Conservation (phyloP, 2,113 vertebrate species). For the Syrmaticus mikado region DNA sequence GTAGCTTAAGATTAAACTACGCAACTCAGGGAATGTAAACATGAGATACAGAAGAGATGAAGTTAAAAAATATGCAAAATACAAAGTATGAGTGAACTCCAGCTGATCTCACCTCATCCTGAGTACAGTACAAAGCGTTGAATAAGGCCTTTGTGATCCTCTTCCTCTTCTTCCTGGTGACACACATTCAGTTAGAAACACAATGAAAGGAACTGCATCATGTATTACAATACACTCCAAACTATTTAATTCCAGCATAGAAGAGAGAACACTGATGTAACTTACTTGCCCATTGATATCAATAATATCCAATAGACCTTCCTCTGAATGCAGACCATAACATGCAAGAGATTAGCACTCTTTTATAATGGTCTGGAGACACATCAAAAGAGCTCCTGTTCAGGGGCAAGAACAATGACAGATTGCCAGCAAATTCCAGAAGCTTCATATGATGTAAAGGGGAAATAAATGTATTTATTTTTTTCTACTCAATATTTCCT, state of each 20-base stretch:
- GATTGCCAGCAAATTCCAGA: background rate
- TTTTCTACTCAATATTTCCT: background rate
- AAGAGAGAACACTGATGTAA: background rate
- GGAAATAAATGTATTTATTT: background rate
- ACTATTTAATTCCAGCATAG: background rate
- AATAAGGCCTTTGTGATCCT: background rate
- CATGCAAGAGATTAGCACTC: background rate
- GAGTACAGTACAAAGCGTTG: background rate
- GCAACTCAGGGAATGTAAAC: background rate
- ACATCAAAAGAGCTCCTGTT: background rate
- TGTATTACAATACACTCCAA: background rate
- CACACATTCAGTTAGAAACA: background rate
- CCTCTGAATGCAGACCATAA: background rate
- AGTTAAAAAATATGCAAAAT: background rate
- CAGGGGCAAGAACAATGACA: background rate
- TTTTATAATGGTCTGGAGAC: background rate
- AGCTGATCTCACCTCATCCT: background rate
- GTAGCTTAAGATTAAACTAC: background rate
- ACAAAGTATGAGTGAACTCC: background rate
- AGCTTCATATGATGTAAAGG: background rate
- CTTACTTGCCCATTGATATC: background rate
- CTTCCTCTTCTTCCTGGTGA: slow-evolving; percentile 50
- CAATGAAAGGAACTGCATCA: background rate
- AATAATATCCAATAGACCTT: background rate
- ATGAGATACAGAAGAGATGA: background rate